phyloP scores from a whole-genome alignment of 2,113 vertebrate species.

The Phylloscopus trochiloides region DNA sequence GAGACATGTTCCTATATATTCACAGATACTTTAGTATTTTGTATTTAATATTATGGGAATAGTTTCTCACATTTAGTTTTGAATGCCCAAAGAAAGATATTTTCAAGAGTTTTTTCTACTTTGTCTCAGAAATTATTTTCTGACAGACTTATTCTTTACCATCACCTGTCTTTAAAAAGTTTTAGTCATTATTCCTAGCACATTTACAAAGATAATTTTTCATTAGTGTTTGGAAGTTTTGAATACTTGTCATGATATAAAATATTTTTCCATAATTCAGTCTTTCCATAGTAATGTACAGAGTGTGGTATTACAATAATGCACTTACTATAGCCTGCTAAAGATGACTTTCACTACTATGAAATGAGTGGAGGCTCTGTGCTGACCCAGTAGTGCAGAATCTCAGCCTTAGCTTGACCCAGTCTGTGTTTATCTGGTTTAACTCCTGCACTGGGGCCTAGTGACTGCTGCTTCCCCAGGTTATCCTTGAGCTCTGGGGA shows the following conservation, averaged over 20 bases:
- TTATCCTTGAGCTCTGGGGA: neutral
- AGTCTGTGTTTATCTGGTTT: neutral
- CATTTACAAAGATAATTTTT: neutral
- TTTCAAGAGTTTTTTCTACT: neutral
- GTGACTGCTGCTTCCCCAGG: neutral
- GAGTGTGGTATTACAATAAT: neutral
- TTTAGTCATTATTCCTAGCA: neutral
- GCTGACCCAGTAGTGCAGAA: neutral
- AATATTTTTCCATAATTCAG: neutral
- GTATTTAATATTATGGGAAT: neutral
- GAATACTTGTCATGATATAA: neutral
- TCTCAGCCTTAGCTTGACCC: neutral
- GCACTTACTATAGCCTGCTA: neutral
- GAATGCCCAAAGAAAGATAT: neutral
- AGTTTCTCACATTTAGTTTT: neutral
- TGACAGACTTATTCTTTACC: neutral
- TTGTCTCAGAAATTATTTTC: neutral
- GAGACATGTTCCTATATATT: neutral
- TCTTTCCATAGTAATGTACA: neutral
- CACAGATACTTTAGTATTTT: neutral
- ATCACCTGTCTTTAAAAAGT: neutral
- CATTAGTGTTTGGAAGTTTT: neutral
- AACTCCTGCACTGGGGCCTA: neutral
- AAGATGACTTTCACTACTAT: neutral
- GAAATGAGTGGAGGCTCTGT: neutral